These are phyloP conservation scores for Champsocephalus gunnari DNA, from an alignment of 2,797 vertebrate species.

Conservation along the genomic window DNA sequence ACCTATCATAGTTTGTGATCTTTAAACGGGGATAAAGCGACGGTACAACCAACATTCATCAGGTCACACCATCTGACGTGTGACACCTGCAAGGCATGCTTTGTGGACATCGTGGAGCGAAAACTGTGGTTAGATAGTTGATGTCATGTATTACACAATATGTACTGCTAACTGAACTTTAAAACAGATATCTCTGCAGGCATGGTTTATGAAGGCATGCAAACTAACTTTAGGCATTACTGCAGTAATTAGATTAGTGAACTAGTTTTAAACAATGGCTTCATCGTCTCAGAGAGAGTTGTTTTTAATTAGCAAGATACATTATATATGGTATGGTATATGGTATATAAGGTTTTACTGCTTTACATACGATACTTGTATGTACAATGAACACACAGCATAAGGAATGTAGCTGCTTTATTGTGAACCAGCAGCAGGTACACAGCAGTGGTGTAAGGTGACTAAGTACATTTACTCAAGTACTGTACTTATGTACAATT, in stretches of 20 bases:
- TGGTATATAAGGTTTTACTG: too few species aligned
- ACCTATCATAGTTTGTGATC: background rate
- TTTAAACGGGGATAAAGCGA: background rate
- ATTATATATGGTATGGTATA: too few species aligned
- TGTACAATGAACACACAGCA: too few species aligned
- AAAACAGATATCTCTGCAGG: background rate
- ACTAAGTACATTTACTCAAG: too few species aligned
- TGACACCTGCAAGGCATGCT: background rate
- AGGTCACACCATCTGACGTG: background rate
- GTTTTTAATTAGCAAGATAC: background rate
- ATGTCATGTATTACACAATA: background rate
- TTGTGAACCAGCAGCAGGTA: too few species aligned
- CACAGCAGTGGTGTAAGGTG: too few species aligned
- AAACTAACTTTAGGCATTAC: background rate
- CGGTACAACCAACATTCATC: background rate
- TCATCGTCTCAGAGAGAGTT: background rate
- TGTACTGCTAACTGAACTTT: background rate
- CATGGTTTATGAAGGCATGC: background rate
- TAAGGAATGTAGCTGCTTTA: too few species aligned
- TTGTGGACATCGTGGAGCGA: background rate
- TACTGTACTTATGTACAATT: too few species aligned
- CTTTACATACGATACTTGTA: too few species aligned
- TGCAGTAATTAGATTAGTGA: too few species aligned
- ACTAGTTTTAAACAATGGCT: too few species aligned
- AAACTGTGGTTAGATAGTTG: background rate